Evolutionary conservation across 2,797 vertebrate genomes (phyloP).

Genomic region (Adrianichthys oophorus): DNA sequence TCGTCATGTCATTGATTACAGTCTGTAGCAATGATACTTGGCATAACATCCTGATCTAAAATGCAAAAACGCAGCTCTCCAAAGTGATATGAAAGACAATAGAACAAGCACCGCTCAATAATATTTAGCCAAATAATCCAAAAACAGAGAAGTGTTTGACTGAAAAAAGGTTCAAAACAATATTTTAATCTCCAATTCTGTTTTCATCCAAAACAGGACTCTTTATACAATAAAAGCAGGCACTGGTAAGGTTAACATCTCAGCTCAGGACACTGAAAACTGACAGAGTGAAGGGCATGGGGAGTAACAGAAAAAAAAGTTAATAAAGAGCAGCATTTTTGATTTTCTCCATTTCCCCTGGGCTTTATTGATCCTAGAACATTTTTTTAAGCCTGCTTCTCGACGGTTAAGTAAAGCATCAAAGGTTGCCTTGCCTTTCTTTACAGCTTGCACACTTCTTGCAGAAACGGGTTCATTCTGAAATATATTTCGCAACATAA

Average conservation of each 20-base stretch:
- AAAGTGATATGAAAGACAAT: too few species aligned
- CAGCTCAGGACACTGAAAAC: constrained; percentile 36
- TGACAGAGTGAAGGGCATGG: neutral
- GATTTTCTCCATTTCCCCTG: constrained; percentile 38
- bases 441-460: constrained; percentile 24
- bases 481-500: constrained; percentile 42
- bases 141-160: constrained; percentile 14
- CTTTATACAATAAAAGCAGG: constrained; percentile 56
- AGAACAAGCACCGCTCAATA: too few species aligned
- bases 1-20: constrained; percentile 58
- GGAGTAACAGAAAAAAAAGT: constrained; percentile 15
- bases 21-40: constrained; percentile 55
- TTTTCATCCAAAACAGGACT: constrained; percentile 55
- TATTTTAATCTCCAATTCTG: constrained; percentile 31
- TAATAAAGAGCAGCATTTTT: constrained; percentile 34
- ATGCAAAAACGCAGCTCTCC: neutral
- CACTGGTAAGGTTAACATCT: constrained; percentile 41
- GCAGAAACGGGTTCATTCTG: constrained; percentile 50
- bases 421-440: constrained; percentile 56
- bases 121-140: neutral
- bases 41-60: constrained; percentile 50
- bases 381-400: constrained; percentile 60
- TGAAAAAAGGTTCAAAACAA: neutral
- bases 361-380: constrained; percentile 63
- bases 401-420: constrained; percentile 58